Evolutionary conservation across 1,140 invertebrate genomes (phyloP).

Genomic region (Tribolium madens): DNA sequence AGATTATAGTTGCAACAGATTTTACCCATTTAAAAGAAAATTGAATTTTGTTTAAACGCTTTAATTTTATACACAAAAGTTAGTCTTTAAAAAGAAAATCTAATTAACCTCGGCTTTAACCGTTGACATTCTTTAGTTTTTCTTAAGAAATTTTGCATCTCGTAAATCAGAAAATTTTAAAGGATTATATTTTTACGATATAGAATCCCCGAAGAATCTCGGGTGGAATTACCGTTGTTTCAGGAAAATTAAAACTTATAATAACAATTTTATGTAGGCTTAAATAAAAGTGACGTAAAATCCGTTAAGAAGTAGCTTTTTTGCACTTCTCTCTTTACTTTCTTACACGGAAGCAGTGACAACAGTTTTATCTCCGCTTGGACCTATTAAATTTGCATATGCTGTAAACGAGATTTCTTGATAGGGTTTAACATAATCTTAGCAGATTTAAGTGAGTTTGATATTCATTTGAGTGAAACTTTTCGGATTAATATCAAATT

Average conservation of each 20-base stretch:
- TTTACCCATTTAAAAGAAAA: neutral
- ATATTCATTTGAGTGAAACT: neutral
- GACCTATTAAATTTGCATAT: slow-evolving; percentile 27
- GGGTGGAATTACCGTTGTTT: neutral
- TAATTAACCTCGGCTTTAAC: neutral
- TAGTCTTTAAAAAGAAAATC: neutral
- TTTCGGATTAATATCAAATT: neutral
- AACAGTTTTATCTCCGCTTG: slow-evolving; percentile 17
- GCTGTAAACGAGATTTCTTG: slow-evolving; percentile 26
- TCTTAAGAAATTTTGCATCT: neutral
- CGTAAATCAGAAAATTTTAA: neutral
- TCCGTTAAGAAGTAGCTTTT: neutral
- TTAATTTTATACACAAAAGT: neutral
- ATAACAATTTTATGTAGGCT: slow-evolving; percentile 20
- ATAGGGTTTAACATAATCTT: slow-evolving; percentile 14
- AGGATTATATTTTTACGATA: slow-evolving; percentile 16
- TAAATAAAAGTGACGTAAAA: slow-evolving; percentile 9
- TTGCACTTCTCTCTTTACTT: slow-evolving; percentile 4
- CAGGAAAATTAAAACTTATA: slow-evolving; percentile 24
- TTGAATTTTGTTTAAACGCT: no score
- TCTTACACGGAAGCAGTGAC: slow-evolving; percentile 9
- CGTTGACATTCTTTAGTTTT: neutral
- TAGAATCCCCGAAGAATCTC: neutral
- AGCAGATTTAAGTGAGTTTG: slow-evolving; percentile 14
- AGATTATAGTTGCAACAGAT: neutral